Percentiles rank a stretch among this genome's conserved stretches.
phyloP scores from a whole-genome alignment of 2,113 vertebrate genomes.

The Nannobrachium achirus region DNA sequence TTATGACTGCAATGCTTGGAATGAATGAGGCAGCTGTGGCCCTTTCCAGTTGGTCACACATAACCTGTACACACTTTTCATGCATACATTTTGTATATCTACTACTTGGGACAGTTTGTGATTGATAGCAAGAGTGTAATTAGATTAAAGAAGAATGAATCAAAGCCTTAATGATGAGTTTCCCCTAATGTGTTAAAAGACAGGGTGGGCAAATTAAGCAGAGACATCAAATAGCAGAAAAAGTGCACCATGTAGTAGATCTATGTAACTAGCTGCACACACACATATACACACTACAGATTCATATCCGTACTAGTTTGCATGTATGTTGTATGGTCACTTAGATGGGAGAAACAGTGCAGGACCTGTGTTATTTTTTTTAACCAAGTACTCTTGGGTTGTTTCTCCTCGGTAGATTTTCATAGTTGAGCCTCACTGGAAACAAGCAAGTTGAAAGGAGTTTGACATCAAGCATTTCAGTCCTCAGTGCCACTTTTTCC shows the following conservation, averaged over 20 bases:
- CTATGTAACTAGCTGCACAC: slow-evolving; percentile 72
- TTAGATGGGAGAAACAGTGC: slow-evolving; percentile 66
- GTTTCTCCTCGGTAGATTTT: slow-evolving; percentile 77
- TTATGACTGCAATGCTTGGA: slow-evolving; percentile 63
- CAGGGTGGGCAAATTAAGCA: slow-evolving; percentile 35
- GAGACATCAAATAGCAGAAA: slow-evolving; percentile 38
- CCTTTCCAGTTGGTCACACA: slow-evolving; percentile 40
- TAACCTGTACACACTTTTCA: slow-evolving; percentile 64
- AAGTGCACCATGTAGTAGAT: slow-evolving; percentile 72
- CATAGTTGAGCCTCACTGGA: slow-evolving; percentile 73
- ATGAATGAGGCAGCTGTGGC: slow-evolving; percentile 64
- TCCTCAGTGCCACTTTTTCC: slow-evolving; percentile 36
- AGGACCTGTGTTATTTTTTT: slow-evolving; percentile 31
- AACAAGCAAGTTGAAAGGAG: slow-evolving; percentile 54
- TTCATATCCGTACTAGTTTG: slow-evolving; percentile 79
- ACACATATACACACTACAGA: slow-evolving; percentile 60
- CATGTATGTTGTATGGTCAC: slow-evolving; percentile 82
- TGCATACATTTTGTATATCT: slow-evolving; percentile 70
- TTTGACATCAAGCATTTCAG: slow-evolving; percentile 64
- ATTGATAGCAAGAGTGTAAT: slow-evolving; percentile 43
- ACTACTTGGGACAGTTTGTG: slow-evolving; percentile 56
- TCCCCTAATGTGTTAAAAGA: slow-evolving; percentile 41
- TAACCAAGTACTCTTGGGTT: slow-evolving; percentile 48
- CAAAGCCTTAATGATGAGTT: slow-evolving; percentile 49
- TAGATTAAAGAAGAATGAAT: slow-evolving; percentile 25